These are phyloP conservation scores for Atethmia centrago DNA, from an alignment of 2,888 invertebrate species.

Conservation along the genomic window DNA sequence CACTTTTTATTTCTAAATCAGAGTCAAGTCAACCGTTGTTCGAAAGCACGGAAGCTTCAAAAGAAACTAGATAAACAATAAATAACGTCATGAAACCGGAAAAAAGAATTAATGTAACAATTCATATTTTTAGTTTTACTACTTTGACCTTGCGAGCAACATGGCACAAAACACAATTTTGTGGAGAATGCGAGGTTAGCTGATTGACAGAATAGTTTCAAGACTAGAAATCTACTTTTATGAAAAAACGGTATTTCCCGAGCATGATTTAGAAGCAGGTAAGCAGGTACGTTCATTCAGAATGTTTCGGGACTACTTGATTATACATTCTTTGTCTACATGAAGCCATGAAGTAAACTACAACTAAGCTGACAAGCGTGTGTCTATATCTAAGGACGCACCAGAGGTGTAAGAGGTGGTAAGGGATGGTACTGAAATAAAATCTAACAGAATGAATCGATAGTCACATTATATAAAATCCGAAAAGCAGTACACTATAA, in stretches of 20 bases:
- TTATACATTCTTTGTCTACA: neutral
- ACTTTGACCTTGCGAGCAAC: constrained; percentile 42
- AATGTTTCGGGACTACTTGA: neutral
- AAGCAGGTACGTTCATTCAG: neutral
- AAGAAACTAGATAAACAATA: constrained; percentile 19
- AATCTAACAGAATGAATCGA: neutral
- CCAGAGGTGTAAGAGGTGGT: too few relatives aligned
- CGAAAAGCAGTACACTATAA: neutral
- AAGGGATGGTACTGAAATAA: neutral
- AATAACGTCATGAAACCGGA: constrained; percentile 29
- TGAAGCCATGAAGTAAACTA: neutral
- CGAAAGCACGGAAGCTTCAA: constrained; percentile 19
- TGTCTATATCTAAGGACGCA: too few relatives aligned
- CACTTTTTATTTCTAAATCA: neutral
- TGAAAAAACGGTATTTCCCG: neutral
- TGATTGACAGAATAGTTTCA: constrained; percentile 31
- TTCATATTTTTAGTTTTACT: constrained; percentile 39
- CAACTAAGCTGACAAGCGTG: neutral
- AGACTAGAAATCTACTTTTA: constrained; percentile 1
- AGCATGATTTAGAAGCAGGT: neutral
- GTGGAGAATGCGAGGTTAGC: constrained; percentile 47
- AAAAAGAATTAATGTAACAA: constrained; percentile 23
- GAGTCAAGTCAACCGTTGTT: neutral
- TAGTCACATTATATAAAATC: neutral
- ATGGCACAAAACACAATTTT: constrained; percentile 8